Evolutionary conservation across 2,113 vertebrate genomes (phyloP).

Genomic region (Beaufortia kweichowensis): DNA sequence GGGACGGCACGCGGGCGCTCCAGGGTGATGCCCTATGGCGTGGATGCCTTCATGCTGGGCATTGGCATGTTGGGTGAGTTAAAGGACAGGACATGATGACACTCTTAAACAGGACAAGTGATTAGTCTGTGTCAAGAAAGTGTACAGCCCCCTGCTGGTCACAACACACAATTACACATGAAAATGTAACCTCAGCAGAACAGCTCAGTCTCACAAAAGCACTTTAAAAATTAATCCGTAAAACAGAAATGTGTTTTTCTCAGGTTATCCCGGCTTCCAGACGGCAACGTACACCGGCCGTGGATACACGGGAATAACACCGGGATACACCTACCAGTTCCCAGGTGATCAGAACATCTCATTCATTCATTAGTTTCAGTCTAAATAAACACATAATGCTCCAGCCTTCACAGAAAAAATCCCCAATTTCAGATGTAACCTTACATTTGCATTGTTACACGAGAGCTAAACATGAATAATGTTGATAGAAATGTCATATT

Average conservation of each 20-base stretch:
- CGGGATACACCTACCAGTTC: constrained; percentile 98
- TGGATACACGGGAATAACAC: constrained; percentile 94
- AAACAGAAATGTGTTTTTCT: background rate
- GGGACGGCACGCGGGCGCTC: constrained; percentile 93
- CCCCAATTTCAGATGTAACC: no score
- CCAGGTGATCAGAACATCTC: constrained; percentile 79
- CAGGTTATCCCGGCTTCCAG: constrained; percentile 98
- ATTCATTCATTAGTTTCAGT: background rate
- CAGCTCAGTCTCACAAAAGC: background rate
- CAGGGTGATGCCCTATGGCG: constrained; percentile 97
- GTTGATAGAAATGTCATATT: no score
- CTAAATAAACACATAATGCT: background rate
- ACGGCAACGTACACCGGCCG: constrained; percentile 94
- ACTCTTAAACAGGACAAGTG: background rate
- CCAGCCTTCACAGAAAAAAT: no score
- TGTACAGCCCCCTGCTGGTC: constrained; percentile 64
- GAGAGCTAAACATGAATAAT: no score
- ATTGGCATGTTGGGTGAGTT: constrained; percentile 95
- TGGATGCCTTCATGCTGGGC: constrained; percentile 99
- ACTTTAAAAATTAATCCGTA: no score
- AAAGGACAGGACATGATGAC: no score
- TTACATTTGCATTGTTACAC: no score
- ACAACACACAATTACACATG: background rate
- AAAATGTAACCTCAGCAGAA: background rate
- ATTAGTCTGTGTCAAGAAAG: background rate